Conservation (phyloP, 2,797 vertebrate species). For the Capromys pilorides region DNA sequence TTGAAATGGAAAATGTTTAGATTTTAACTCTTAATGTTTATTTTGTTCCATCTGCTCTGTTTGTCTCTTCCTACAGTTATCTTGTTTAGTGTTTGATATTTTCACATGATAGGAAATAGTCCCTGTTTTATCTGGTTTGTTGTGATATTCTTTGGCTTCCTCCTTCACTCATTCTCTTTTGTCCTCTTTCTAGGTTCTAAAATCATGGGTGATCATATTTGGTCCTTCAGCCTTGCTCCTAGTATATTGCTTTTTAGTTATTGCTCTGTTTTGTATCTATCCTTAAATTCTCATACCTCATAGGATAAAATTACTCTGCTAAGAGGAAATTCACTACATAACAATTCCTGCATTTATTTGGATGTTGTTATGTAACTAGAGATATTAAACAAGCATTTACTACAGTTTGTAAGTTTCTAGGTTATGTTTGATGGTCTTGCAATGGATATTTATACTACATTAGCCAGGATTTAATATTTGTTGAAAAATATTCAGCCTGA, state of each 20-base stretch:
- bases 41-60: neutral
- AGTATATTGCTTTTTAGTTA: neutral
- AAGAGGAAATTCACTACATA: neutral
- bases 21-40: neutral
- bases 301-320: neutral
- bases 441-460: no score
- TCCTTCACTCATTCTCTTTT: neutral
- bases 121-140: neutral
- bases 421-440: no score
- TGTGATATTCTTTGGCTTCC: neutral
- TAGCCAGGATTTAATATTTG: no score
- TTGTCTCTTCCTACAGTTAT: neutral
- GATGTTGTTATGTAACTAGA: neutral
- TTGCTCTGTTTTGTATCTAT: neutral
- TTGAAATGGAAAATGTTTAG: neutral
- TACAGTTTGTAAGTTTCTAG: no score
- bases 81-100: neutral
- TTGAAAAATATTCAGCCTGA: no score
- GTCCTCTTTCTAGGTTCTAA: neutral
- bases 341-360: neutral
- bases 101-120: neutral
- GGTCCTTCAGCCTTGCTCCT: neutral
- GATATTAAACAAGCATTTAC: no score
- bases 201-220: no score
- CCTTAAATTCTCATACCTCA: neutral